Evolutionary conservation across 2,797 vertebrate genomes (phyloP).

Genomic region (Argya squamiceps): DNA sequence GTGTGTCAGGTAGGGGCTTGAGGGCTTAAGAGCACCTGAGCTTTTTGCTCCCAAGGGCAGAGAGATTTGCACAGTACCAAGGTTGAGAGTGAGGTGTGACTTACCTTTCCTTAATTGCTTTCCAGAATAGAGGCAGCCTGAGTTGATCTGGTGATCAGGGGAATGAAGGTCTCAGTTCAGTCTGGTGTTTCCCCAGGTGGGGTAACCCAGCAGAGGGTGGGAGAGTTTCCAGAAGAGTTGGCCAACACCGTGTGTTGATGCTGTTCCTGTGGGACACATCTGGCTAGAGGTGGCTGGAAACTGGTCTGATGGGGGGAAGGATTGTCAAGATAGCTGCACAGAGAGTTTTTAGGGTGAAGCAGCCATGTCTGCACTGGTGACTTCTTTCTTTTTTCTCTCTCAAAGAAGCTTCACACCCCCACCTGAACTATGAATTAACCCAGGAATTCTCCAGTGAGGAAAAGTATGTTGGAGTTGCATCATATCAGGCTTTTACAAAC

Average conservation of each 20-base stretch:
- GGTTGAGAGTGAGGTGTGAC: neutral
- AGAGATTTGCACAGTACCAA: neutral
- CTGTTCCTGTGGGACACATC: neutral
- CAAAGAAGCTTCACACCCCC: neutral
- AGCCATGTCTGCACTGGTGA: neutral
- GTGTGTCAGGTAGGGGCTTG: neutral
- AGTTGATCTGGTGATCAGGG: neutral
- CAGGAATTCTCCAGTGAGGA: neutral
- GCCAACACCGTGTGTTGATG: fast-evolving
- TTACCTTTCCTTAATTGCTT: neutral
- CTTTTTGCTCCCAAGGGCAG: neutral
- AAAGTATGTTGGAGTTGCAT: neutral
- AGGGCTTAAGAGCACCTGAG: neutral
- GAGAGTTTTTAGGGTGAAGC: neutral
- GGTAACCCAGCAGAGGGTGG: neutral
- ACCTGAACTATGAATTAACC: neutral
- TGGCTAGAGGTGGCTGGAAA: neutral
- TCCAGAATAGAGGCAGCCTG: neutral
- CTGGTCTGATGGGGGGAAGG: neutral
- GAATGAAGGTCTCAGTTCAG: neutral
- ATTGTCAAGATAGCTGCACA: neutral
- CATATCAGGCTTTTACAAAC: neutral
- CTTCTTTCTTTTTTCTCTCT: neutral
- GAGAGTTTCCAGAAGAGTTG: neutral
- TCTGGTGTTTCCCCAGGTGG: neutral